phyloP scores from a whole-genome alignment of 2,888 invertebrate species.

The Oscheius sp. region DNA sequence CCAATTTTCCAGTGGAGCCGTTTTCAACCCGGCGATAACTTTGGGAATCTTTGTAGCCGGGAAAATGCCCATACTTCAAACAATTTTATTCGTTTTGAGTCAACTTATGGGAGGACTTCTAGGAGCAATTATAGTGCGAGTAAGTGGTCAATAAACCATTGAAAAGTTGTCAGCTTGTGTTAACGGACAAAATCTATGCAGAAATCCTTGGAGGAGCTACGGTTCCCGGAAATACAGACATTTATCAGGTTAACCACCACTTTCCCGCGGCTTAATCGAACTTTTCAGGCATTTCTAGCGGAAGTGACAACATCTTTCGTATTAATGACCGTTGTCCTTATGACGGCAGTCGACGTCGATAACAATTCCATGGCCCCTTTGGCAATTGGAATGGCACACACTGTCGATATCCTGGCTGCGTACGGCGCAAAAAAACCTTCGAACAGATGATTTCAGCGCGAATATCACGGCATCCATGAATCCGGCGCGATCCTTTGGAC shows the following conservation, averaged over 20 bases:
- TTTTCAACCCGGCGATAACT: conserved; percentile 75
- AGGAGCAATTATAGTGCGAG: conserved; percentile 70
- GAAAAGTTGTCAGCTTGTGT: neutral
- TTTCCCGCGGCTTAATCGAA: neutral
- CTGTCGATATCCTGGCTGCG: conserved; percentile 74
- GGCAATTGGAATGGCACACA: conserved; percentile 74
- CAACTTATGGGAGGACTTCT: conserved; percentile 74
- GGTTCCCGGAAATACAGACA: neutral
- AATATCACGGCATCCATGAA: conserved; percentile 74
- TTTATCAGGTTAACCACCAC: conserved; percentile 7
- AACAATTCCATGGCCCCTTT: conserved; percentile 72
- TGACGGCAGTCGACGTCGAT: conserved; percentile 73
- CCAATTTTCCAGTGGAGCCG: conserved; percentile 73
- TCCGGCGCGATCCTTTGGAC: conserved; percentile 75
- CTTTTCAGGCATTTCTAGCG: conserved; percentile 59
- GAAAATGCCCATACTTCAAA: conserved; percentile 49
- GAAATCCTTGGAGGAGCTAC: conserved; percentile 25
- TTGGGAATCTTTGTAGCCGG: conserved; percentile 69
- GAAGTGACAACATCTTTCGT: conserved; percentile 71
- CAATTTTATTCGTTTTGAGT: conserved; percentile 55
- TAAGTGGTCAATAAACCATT: conserved; percentile 32
- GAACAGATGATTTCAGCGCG: conserved; percentile 63
- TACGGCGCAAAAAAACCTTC: conserved; percentile 12
- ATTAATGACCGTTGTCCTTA: conserved; percentile 74
- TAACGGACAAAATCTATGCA: conserved; percentile 1